Percentiles rank a stretch among this genome's conserved stretches.
Evolutionary conservation across 2,113 vertebrate species (phyloP).

Genomic region (Mus pahari): DNA sequence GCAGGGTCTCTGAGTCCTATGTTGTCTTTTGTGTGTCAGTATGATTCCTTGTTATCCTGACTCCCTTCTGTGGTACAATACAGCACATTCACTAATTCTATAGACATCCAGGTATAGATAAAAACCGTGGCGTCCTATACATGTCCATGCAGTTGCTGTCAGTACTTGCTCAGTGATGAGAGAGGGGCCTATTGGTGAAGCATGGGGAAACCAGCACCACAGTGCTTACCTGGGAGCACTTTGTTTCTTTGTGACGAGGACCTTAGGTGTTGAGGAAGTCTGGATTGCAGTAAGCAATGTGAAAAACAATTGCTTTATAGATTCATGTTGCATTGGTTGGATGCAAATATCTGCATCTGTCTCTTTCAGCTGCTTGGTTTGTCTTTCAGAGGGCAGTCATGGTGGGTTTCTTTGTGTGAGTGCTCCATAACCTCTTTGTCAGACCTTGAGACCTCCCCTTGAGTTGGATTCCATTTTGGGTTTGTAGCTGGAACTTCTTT

Average conservation of each 20-base stretch:
- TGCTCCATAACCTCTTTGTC: too few species aligned
- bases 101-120: not conserved
- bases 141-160: not conserved
- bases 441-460: too few species aligned
- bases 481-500: too few species aligned
- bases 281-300: not conserved
- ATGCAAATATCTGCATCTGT: too few species aligned
- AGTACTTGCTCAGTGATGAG: conserved; percentile 18
- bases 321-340: not conserved
- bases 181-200: not conserved
- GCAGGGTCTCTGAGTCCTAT: not conserved
- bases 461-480: too few species aligned
- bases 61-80: not conserved
- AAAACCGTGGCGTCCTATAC: not conserved
- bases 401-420: too few species aligned
- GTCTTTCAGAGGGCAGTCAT: too few species aligned
- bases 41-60: not conserved
- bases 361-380: too few species aligned
- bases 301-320: conserved; percentile 64
- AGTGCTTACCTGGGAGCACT: not conserved
- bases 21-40: not conserved
- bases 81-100: not conserved
- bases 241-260: not conserved
- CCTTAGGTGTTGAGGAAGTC: fast-evolving
- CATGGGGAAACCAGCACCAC: too few species aligned